These are phyloP conservation scores for Halcyon malimbica DNA, from an alignment of 2,113 vertebrate genomes.

Conservation along the genomic window DNA sequence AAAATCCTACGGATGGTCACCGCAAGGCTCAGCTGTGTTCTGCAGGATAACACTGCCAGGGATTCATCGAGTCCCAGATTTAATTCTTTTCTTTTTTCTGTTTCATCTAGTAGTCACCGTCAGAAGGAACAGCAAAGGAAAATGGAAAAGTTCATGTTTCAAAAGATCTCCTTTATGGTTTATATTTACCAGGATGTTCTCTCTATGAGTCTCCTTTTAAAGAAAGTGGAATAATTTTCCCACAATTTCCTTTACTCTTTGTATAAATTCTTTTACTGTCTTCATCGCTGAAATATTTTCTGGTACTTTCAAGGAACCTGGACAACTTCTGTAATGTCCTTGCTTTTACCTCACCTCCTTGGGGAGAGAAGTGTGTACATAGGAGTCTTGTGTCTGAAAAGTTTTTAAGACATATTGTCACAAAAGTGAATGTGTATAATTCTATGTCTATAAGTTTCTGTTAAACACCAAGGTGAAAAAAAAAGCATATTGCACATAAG, in stretches of 20 bases:
- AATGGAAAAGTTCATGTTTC: background rate
- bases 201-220: background rate
- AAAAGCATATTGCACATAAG: background rate
- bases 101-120: background rate
- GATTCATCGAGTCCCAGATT: background rate
- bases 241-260: background rate
- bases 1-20: background rate
- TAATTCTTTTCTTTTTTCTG: background rate
- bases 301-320: background rate
- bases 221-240: background rate
- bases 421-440: background rate
- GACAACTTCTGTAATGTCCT: background rate
- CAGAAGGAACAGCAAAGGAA: background rate
- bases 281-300: background rate
- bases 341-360: background rate
- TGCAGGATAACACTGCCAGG: background rate
- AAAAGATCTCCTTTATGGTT: background rate
- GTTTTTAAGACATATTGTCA: background rate
- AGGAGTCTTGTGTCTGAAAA: background rate
- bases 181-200: background rate
- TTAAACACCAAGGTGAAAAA: background rate
- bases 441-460: background rate
- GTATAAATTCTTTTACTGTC: background rate
- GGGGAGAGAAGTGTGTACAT: background rate
- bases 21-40: background rate